Evolutionary conservation across 2,797 vertebrate genomes (phyloP).

Genomic region (Coendou prehensilis): DNA sequence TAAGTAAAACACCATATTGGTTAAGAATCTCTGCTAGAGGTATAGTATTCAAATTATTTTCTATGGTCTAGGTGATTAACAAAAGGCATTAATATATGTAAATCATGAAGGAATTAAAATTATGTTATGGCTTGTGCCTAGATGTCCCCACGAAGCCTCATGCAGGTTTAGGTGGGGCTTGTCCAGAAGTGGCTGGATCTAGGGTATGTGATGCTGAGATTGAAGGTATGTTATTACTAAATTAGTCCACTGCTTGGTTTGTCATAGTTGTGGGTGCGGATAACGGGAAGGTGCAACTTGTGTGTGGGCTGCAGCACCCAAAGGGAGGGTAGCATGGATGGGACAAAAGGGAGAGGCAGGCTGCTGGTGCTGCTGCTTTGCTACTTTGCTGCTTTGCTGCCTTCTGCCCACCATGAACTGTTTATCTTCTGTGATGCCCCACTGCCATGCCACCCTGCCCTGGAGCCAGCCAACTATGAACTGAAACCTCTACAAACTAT

Average conservation of each 20-base stretch:
- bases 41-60: not conserved
- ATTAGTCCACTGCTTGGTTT: not conserved
- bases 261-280: not conserved
- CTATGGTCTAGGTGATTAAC: not conserved
- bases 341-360: not conserved
- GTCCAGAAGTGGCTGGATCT: not conserved
- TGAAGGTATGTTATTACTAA: not conserved
- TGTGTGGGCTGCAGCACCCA: not conserved
- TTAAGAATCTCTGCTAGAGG: not conserved
- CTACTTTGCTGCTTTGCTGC: not conserved
- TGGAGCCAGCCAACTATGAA: not conserved
- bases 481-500: not conserved
- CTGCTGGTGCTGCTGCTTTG: not conserved
- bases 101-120: not conserved
- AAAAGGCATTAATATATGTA: not conserved
- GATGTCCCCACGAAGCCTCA: not conserved
- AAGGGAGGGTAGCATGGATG: not conserved
- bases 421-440: not conserved
- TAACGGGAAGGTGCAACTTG: not conserved
- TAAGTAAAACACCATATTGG: not conserved
- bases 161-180: not conserved
- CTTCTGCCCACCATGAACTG: not conserved
- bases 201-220: not conserved
- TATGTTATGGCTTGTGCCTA: not conserved
- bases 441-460: not conserved